Evolutionary conservation across 1,140 invertebrate species (phyloP).

Genomic region (Onthophagus taurus): DNA sequence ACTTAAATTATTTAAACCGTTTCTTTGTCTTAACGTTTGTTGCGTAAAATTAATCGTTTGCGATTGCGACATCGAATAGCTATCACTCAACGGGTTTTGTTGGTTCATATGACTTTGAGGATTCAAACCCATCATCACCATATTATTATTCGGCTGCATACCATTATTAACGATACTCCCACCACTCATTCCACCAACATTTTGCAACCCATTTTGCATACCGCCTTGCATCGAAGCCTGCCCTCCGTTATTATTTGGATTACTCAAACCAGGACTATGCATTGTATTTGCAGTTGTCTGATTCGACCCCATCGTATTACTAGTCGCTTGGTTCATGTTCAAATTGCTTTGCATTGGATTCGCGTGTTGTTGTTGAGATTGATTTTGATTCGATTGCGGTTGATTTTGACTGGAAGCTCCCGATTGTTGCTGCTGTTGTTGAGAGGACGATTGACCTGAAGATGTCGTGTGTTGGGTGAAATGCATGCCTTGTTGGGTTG

Average conservation of each 20-base stretch:
- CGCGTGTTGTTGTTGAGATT: conserved; percentile 1
- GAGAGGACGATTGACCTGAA: conserved; percentile 29
- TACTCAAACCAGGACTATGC: conserved; percentile 9
- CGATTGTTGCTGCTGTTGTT: conserved; percentile 25
- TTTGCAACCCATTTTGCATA: conserved; percentile 17
- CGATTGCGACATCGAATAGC: conserved; percentile 64
- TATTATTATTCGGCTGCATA: conserved; percentile 14
- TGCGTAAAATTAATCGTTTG: conserved; percentile 78
- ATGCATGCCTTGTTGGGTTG: conserved; percentile 69
- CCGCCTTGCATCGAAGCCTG: not conserved
- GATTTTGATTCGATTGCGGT: conserved; percentile 4
- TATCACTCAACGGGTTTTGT: conserved; percentile 43
- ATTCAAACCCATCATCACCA: conserved; percentile 20
- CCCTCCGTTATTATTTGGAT: not conserved
- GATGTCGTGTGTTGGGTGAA: conserved; percentile 49
- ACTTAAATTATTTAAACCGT: not conserved
- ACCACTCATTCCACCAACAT: conserved; percentile 3
- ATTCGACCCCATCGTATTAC: too few relatives aligned
- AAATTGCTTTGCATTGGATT: not conserved
- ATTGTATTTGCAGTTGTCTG: not conserved
- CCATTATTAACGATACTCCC: conserved; percentile 19
- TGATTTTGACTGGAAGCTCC: conserved; percentile 15
- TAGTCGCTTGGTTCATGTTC: conserved; percentile 8
- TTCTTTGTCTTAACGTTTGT: conserved; percentile 48
- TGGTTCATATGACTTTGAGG: conserved; percentile 20